Base-by-base conservation (phyloP, 1,140 invertebrate genomes). In the Drosophila oshimai region DNA sequence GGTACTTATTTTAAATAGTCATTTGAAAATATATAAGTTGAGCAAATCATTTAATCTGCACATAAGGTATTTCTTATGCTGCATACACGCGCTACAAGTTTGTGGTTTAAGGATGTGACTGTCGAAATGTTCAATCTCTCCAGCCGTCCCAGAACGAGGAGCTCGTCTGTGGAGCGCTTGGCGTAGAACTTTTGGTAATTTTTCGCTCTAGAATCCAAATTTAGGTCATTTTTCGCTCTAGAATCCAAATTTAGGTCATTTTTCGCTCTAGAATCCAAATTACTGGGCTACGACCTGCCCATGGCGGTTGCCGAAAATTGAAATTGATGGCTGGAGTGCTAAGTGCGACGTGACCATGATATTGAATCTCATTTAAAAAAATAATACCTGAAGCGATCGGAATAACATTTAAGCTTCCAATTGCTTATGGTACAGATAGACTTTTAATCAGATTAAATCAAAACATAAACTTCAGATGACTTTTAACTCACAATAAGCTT, bases 141-240 rank as follows among this genome's bases (percentile, higher is more conserved):
- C 12, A 87, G 65, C 3, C 81, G 64, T 0, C 81, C 81, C 33
- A 87, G 10, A 1, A 87, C 76, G 0, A 87, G 47, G 0, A 87
- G 81, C 31, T 87, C 81, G 29, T 87, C 81, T 9, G 87, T 87
- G 1, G 83, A 87, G 2, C 81, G 83, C 13, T 87, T 87, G 7
- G 81, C 81, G 24, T 81, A 87, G n/a, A 87, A 77, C 26, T 87
- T 87, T 44, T 87, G 81, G 6, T n/a, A n/a, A n/a, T n/a, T 87
- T 73, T 1, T 87, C 81, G 64, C 18, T 87, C 3, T 87, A 18
- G 22, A n/a, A n/a, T n/a, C n/a, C n/a, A n/a, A n/a, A n/a, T n/a
- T n/a, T n/a, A n/a, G n/a, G n/a, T n/a, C n/a, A n/a, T n/a, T n/a
- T n/a, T n/a, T n/a, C n/a, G n/a, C n/a, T n/a, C n/a, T n/a, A n/a